phyloP scores from a whole-genome alignment of 2,888 invertebrate species.

The Cheilosia soror region DNA sequence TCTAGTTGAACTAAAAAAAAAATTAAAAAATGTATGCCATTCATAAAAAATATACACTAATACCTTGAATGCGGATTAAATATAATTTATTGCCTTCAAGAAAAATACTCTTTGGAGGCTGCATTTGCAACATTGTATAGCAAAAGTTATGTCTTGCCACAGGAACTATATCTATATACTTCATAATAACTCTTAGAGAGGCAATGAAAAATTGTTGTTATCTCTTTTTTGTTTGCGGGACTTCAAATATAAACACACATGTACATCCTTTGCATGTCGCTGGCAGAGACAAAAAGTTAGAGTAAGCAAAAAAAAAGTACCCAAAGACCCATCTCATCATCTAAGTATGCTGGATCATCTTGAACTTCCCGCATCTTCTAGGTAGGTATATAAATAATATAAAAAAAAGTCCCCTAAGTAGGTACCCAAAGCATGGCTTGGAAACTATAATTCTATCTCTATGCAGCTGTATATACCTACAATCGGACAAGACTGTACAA shows the following conservation, averaged over 20 bases:
- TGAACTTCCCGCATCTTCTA: slow-evolving; percentile 42
- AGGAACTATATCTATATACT: slow-evolving; percentile 41
- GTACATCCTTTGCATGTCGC: slow-evolving; percentile 28
- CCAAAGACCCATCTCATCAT: slow-evolving; percentile 55
- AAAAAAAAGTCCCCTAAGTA: slow-evolving; percentile 38
- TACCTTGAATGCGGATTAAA: slow-evolving; percentile 12
- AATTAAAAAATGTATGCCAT: neutral
- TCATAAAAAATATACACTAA: slow-evolving; percentile 3
- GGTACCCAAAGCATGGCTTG: slow-evolving; percentile 37
- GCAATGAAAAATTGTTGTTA: slow-evolving; percentile 33
- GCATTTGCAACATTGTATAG: slow-evolving; percentile 35
- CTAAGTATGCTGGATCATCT: slow-evolving; percentile 30
- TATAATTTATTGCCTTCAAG: slow-evolving; percentile 46
- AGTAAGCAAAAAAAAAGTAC: slow-evolving; percentile 9
- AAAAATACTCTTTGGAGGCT: neutral
- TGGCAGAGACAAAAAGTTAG: neutral
- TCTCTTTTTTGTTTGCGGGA: neutral
- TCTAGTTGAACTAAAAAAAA: slow-evolving; percentile 1
- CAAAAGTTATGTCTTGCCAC: slow-evolving; percentile 28
- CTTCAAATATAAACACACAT: slow-evolving; percentile 27
- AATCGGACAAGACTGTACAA: slow-evolving; percentile 20
- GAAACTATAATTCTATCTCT: slow-evolving; percentile 41
- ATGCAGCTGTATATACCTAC: slow-evolving; percentile 37
- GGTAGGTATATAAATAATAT: slow-evolving; percentile 1
- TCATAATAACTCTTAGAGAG: slow-evolving; percentile 49